Evolutionary conservation across 2,113 vertebrate species (phyloP).

Genomic region (Spilogale gracilis): DNA sequence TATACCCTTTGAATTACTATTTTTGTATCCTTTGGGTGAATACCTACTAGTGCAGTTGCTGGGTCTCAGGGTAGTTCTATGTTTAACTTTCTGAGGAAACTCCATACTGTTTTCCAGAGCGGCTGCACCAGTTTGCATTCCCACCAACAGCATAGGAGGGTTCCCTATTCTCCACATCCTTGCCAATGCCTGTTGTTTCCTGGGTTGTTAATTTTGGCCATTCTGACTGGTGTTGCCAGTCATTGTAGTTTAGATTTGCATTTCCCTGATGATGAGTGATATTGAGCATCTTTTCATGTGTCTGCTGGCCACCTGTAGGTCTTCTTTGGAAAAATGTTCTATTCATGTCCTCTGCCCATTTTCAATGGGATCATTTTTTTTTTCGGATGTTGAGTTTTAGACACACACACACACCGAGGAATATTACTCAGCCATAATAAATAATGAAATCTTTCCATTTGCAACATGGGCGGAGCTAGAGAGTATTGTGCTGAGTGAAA

Average conservation of each 20-base stretch:
- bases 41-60: too few species aligned
- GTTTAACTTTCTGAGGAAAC: too few species aligned
- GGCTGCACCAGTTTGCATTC: too few species aligned
- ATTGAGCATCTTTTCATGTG: not conserved
- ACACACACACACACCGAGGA: not conserved
- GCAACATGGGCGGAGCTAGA: not conserved
- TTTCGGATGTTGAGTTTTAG: not conserved
- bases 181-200: too few species aligned
- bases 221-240: not conserved
- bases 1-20: too few species aligned
- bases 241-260: not conserved
- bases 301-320: not conserved
- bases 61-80: too few species aligned
- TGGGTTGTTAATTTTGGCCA: too few species aligned
- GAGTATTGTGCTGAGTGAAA: not conserved
- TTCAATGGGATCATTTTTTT: not conserved
- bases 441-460: not conserved
- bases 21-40: too few species aligned
- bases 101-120: too few species aligned
- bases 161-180: too few species aligned
- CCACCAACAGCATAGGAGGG: too few species aligned
- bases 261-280: not conserved
- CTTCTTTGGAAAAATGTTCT: not conserved
- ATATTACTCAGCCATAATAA: not conserved
- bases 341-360: not conserved